These are phyloP conservation scores for Anolis apletophallus DNA, from an alignment of 2,797 vertebrate species.

Conservation along the genomic window DNA sequence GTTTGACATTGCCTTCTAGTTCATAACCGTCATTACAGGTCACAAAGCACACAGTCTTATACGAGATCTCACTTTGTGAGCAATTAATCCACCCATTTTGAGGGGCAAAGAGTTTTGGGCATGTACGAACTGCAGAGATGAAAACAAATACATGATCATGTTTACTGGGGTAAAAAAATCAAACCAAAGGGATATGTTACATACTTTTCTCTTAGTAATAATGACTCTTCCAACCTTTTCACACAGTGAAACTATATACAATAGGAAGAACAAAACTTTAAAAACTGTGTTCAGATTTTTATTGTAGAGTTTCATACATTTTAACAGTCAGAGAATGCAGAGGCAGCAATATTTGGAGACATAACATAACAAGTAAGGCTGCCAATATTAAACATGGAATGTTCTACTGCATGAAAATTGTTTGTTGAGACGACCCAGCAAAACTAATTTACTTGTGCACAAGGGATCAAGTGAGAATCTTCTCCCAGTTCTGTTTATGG, in stretches of 20 bases:
- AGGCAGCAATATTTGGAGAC: not conserved
- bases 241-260: not conserved
- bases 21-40: slow-evolving; percentile 89
- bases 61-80: slow-evolving; percentile 78
- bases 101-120: slow-evolving; percentile 82
- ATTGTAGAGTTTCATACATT: not conserved
- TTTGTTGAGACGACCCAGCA: not conserved
- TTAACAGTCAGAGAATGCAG: not conserved
- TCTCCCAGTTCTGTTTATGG: not conserved
- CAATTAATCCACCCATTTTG: slow-evolving; percentile 88
- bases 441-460: not conserved
- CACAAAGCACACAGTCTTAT: slow-evolving; percentile 84
- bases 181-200: not conserved
- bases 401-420: not conserved
- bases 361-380: not conserved
- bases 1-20: slow-evolving; percentile 84
- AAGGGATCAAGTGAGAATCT: not conserved
- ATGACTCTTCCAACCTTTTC: not conserved
- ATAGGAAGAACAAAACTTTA: not conserved
- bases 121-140: slow-evolving; percentile 85
- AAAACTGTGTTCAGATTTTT: not conserved
- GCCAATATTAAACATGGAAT: not conserved
- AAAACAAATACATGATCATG: slow-evolving; percentile 25
- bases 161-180: slow-evolving; percentile 16
- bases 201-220: not conserved